Base-by-base conservation (phyloP, 2,113 vertebrate genomes). In the Phylloscopus trochiloides region DNA sequence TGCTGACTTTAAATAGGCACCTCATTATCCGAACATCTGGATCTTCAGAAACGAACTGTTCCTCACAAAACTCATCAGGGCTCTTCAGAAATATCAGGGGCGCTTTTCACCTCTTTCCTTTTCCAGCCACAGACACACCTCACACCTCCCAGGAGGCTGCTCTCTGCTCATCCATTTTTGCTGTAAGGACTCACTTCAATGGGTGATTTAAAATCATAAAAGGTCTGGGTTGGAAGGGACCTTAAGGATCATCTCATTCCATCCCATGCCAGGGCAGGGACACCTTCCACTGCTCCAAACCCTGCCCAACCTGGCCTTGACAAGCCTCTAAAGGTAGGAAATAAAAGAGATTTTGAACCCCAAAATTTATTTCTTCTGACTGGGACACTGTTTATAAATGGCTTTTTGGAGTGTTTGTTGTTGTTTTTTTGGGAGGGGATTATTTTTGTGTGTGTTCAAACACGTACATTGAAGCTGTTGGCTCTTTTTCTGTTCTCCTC, bases 1-100 rank as follows among this genome's bases (percentile, higher is more conserved):
- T 59, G 81, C 36, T 92, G 38, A 96, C 63, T 95, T 90, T 66
- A 96, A 94, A 96, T 93, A 95, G 92, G 92, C 67, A 88, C 87
- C 66, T 94, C 55, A 93, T 97, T 96, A 72, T 90, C 14, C 4
- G 87, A 97, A 94, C 96, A 97, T 92, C 97, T 96, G 95, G 94
- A 82, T 91, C 65, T 51, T 72, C 68, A 76, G 75, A 92, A 95
- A 59, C 6, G 72, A 94, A 5, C 74, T 17, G 42, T 1, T 89
- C 52, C 85, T 92, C 88, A 82, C 36, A 36, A 52, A 86, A 96
- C 25, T 25, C 75, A 83, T 74, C 51, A 73, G n/a, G 19, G 66
- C 68, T 62, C 70, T 83, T 78, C 79, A 93, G 71, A 94, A 73
- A 65, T 9, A 47, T 2, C 61, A 40, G 0, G 1, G 34, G 26